A percentile compares a stretch with the other conserved stretches of the same genome.
Evolutionary conservation across 2,113 vertebrate genomes (phyloP).

Genomic region (Podarcis muralis): DNA sequence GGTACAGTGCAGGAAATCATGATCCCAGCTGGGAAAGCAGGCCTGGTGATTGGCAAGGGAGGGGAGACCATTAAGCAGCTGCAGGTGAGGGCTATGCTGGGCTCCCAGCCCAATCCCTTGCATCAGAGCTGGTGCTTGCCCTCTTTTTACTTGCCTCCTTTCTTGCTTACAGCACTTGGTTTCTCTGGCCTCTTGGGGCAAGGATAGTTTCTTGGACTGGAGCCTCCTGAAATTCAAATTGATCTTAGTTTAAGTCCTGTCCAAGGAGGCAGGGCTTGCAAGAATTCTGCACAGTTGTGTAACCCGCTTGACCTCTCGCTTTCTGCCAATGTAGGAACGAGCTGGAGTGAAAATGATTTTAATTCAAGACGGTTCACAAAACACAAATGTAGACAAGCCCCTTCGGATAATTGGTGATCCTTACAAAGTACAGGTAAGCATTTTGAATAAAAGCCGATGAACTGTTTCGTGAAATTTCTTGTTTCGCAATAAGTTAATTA

Average conservation of each 20-base stretch:
- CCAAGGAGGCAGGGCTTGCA: not conserved
- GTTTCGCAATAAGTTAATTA: not conserved
- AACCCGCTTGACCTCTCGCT: not conserved
- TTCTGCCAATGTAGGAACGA: conserved; percentile 77
- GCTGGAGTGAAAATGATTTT: conserved; percentile 96
- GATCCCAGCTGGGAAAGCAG: conserved; percentile 91
- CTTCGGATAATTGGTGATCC: conserved; percentile 92
- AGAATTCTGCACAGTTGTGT: not conserved
- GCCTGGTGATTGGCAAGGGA: conserved; percentile 92
- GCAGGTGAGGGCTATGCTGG: conserved; percentile 74
- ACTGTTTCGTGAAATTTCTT: not conserved
- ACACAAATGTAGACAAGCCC: conserved; percentile 90
- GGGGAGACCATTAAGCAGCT: conserved; percentile 94
- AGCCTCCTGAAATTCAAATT: not conserved
- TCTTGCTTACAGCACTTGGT: not conserved
- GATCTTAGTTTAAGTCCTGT: not conserved
- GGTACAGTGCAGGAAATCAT: conserved; percentile 93
- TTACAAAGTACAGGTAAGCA: conserved; percentile 90
- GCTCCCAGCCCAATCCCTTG: no score
- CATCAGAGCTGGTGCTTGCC: not conserved
- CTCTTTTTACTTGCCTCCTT: not conserved
- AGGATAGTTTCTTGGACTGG: not conserved
- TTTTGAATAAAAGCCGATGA: not conserved
- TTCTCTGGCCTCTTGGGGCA: no score
- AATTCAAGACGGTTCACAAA: conserved; percentile 92